Evolutionary conservation across 1,140 invertebrate species (phyloP), one percentile per base, ranked within the genome.

Genomic region (Cephus cinctus): DNA sequence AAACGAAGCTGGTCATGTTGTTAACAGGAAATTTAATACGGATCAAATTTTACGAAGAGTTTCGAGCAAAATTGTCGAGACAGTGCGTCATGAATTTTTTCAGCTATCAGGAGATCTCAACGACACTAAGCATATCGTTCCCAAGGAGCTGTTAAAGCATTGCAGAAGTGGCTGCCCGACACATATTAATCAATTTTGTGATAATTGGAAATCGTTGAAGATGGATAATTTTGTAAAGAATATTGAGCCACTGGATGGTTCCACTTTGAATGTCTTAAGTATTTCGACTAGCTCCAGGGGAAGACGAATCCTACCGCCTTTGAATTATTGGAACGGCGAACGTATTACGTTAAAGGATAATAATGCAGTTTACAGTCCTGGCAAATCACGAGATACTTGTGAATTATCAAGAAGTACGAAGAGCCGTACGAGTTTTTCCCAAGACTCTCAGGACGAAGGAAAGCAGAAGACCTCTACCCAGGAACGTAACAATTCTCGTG

Each of bases 81-180:
- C 66, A 2, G 34, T 54, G 6, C 35, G 54, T 25, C 43, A 63
- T 6, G 61, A 69, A 38, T 57, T 59, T 22, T 69, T 65, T 52
- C 2, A 59, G 22, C 50, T 74, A 5, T 8, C 49, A 19, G 71
- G 69, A 8, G 36, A 56, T 4, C 18, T 71, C 5, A 50, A 39
- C n/a, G 44, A 68, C 34, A 47, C 42, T 5, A 71, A 71, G 35
- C 47, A 63, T 42, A 63, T 38, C 47, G 27, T 73, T 4, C 65
- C 64, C 0, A 69, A 59, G 27, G 36, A 67, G 30, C 50, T 73
- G 16, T 6, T 61, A 5, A 56, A 44, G 25, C 21, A 55, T 11
- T 71, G 65, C 49, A 47, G 50, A 12, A 19, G 52, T 16, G 68
- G 68, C 16, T 73, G 70, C 50, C 70, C 70, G n/a, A 6, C 15